phyloP scores from a whole-genome alignment of 2,113 vertebrate genomes.

The Noturus placidus region DNA sequence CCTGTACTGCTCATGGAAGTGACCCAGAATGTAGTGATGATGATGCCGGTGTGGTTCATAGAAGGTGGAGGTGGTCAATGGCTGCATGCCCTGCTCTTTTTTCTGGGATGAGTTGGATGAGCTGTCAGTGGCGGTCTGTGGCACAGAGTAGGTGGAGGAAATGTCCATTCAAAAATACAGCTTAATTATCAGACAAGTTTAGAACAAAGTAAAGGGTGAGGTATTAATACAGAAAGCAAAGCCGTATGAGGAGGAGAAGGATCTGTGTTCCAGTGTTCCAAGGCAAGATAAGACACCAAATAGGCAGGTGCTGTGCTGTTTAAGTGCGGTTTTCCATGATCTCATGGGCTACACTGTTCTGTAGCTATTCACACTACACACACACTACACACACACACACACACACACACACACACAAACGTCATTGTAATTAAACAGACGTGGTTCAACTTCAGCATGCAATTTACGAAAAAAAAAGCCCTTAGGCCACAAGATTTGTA shows the following conservation, averaged over 20 bases:
- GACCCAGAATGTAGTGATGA: constrained; percentile 83
- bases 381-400: too few relatives aligned
- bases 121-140: constrained; percentile 53
- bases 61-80: constrained; percentile 84
- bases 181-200: neutral
- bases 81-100: constrained; percentile 65
- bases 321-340: constrained; percentile 48
- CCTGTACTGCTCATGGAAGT: constrained; percentile 82
- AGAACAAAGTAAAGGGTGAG: neutral
- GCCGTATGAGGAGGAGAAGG: neutral
- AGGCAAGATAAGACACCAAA: constrained; percentile 34
- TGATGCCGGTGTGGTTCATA: constrained; percentile 83
- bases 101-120: constrained; percentile 55
- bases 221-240: neutral
- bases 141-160: constrained; percentile 5
- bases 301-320: constrained; percentile 43
- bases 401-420: neutral
- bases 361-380: constrained; percentile 33
- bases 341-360: constrained; percentile 37
- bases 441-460: constrained; percentile 46
- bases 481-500: constrained; percentile 45
- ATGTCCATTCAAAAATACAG: constrained; percentile 26
- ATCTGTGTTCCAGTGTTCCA: neutral
- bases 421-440: constrained; percentile 35
- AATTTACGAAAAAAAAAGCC: constrained; percentile 43